Base-by-base conservation (phyloP, 2,888 invertebrate genomes). In the Drosophila incognita region DNA sequence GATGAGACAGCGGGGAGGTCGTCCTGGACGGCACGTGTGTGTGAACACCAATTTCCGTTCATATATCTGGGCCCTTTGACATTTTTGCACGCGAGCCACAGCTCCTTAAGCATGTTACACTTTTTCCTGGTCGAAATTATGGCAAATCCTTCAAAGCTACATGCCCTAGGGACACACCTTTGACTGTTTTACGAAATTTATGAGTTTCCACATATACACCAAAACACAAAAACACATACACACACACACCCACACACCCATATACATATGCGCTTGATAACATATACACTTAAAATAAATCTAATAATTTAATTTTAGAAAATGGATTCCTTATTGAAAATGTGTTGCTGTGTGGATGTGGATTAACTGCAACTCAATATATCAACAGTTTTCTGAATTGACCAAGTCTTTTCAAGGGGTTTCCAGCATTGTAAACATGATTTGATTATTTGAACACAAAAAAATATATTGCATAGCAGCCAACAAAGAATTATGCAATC, bases 111-210 rank as follows among this genome's bases (percentile, higher is more conserved):
- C 29, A 49, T 59, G 42, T 48, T 49, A 31, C 42, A 36, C 29
- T 42, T 29, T 58, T 42, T 58, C 53, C 52, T 49, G 52, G 10
- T 58, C 40, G 36, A 76, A 79, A 61, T 64, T 51, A 75, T 70
- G 70, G 65, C 59, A 57, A 80, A 80, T 70, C 65, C 62, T 51
- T 49, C 24, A 54, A 53, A 65, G 49, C 48, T 29, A 35, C 40
- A 54, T 49, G 38, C 42, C 42, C 38, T 2, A 7, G 18, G 27
- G 61, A 79, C 82, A 70, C 70, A 75, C 69, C 70, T 67, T 62
- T n/a, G 21, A 48, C 53, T 70, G 48, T 70, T 79, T 75, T 52
- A 67, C 62, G 53, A 79, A 79, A 79, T 81, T 76, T 72, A 82
- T 76, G 67, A 67, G 48, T 31, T 13, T 33, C 11, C 38, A 54